Evolutionary conservation across 1,140 invertebrate genomes (phyloP).

Genomic region (Trichonephila clavipes): DNA sequence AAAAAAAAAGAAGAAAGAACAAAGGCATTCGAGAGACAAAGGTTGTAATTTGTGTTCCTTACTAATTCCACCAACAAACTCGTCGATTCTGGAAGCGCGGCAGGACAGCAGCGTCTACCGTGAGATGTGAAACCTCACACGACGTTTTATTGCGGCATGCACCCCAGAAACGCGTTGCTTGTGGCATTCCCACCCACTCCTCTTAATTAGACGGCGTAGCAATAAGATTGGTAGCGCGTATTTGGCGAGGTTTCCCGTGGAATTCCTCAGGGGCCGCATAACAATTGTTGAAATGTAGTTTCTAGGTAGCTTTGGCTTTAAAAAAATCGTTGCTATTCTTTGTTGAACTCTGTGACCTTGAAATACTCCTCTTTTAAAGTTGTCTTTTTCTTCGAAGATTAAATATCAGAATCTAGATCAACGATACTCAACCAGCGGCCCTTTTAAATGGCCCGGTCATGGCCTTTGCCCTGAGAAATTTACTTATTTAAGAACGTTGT

Average conservation of each 20-base stretch:
- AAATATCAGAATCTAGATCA: no score
- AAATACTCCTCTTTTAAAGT: no score
- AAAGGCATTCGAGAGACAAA: background rate
- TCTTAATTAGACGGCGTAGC: background rate
- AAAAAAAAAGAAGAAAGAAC: background rate
- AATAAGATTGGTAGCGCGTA: slow-evolving; percentile 40
- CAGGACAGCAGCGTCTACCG: background rate
- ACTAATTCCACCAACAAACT: slow-evolving; percentile 15
- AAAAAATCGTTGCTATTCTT: no score
- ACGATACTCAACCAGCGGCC: no score
- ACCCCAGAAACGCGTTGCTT: no score
- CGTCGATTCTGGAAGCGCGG: background rate
- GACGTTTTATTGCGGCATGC: slow-evolving; percentile 53
- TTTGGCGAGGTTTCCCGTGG: slow-evolving; percentile 19
- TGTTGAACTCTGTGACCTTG: no score
- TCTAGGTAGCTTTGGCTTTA: background rate
- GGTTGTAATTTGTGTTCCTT: background rate
- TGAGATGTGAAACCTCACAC: slow-evolving; percentile 60
- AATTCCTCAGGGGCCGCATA: background rate
- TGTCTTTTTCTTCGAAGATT: no score
- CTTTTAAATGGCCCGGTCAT: no score
- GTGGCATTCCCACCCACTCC: background rate
- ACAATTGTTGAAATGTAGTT: background rate
- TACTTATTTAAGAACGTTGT: no score
- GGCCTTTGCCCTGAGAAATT: no score